Percentiles rank a stretch among this genome's conserved stretches.
phyloP scores from a whole-genome alignment of 1,140 invertebrate species.

The Chrysopa pallens region DNA sequence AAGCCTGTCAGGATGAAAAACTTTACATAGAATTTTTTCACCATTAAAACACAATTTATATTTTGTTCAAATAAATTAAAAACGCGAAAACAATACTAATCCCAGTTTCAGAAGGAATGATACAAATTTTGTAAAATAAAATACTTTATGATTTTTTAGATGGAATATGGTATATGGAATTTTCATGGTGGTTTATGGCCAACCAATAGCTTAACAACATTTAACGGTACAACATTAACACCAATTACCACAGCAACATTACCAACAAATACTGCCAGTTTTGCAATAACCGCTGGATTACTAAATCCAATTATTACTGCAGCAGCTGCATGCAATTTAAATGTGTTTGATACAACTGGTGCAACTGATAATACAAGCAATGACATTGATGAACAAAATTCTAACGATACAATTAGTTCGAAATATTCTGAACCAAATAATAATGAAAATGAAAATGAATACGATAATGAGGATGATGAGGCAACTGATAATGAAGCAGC shows the following conservation, averaged over 20 bases:
- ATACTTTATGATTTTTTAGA: neutral
- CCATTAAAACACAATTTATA: no score
- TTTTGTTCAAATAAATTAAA: no score
- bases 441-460: no score
- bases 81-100: no score
- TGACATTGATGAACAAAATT: neutral
- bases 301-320: neutral
- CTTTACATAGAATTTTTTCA: no score
- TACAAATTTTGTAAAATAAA: no score
- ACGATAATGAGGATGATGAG: neutral
- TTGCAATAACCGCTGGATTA: neutral
- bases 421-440: no score
- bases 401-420: neutral
- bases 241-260: neutral
- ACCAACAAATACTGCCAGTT: neutral
- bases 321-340: neutral
- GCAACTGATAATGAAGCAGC: neutral
- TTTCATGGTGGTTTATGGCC: neutral
- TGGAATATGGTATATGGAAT: neutral
- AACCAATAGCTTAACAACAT: neutral
- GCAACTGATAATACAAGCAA: neutral
- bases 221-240: neutral
- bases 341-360: neutral
- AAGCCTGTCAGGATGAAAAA: no score
- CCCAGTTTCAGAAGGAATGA: no score